Evolutionary conservation across 2,113 vertebrate species (phyloP).

Genomic region (Urocitellus parryii): DNA sequence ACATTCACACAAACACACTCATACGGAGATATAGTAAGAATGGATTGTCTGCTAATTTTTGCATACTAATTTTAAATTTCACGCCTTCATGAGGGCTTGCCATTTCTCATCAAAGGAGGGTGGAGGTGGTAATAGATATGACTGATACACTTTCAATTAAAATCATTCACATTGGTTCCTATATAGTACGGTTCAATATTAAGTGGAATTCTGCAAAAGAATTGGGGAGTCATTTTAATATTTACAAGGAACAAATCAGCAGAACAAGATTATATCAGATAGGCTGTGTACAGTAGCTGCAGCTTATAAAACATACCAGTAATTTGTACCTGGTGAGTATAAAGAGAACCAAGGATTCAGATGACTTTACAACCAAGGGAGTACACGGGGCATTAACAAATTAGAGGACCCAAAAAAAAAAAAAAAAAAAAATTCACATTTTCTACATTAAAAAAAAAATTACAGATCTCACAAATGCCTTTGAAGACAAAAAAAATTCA

Average conservation of each 20-base stretch:
- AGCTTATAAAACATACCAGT: constrained; percentile 91
- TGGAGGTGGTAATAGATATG: constrained; percentile 50
- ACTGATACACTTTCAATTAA: constrained; percentile 81
- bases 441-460: constrained; percentile 91
- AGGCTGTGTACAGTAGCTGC: constrained; percentile 90
- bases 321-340: constrained; percentile 88
- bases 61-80: constrained; percentile 76
- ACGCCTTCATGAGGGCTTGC: constrained; percentile 68
- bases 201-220: constrained; percentile 89
- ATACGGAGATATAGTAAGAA: constrained; percentile 73
- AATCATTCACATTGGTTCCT: constrained; percentile 81
- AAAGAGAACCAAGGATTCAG: constrained; percentile 87
- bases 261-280: constrained; percentile 88
- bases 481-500: constrained; percentile 87
- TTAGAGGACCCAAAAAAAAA: constrained; percentile 74
- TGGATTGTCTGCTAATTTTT: constrained; percentile 72
- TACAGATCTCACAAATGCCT: constrained; percentile 90
- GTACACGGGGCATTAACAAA: constrained; percentile 83
- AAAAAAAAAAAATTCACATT: constrained; percentile 88
- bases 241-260: constrained; percentile 89
- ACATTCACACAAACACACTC: constrained; percentile 77
- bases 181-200: constrained; percentile 85
- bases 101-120: constrained; percentile 64
- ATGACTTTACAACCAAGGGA: constrained; percentile 86
- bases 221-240: constrained; percentile 86